These are phyloP conservation scores for Montipora sp. DNA, from an alignment of 64 coral and sea anemone species.

Conservation along the genomic window DNA sequence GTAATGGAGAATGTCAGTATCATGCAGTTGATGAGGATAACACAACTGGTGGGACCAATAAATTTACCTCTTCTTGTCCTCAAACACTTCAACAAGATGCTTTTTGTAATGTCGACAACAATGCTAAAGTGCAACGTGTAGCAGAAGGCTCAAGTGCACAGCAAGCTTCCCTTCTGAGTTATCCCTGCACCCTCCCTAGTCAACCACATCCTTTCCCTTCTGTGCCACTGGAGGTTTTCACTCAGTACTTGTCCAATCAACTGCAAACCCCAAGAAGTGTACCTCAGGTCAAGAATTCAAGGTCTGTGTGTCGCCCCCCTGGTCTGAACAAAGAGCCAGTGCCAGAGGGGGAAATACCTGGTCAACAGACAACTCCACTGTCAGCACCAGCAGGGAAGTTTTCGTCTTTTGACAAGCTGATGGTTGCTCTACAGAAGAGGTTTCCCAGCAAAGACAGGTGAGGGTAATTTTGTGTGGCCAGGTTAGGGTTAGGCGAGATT, in stretches of 20 bases:
- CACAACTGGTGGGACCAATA: neutral
- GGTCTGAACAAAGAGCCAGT: slow-evolving; percentile 24
- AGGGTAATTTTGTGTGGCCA: neutral
- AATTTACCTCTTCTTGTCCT: too few relatives aligned
- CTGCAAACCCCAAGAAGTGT: neutral
- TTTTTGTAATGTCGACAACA: neutral
- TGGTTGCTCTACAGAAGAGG: slow-evolving; percentile 11
- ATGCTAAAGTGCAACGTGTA: neutral
- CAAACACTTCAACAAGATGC: neutral
- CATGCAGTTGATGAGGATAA: neutral
- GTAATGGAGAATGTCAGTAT: neutral
- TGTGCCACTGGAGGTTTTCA: neutral
- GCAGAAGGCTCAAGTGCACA: neutral
- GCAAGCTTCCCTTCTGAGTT: neutral
- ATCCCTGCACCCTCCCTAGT: neutral
- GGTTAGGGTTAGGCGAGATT: too few relatives aligned
- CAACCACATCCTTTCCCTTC: neutral
- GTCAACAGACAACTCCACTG: neutral
- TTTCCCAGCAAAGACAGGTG: slow-evolving; percentile 32
- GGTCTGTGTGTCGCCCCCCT: neutral
- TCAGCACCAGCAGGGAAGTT: neutral
- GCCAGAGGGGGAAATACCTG: neutral
- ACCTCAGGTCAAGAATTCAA: neutral
- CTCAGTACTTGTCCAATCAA: neutral
- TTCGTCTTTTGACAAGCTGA: slow-evolving; percentile 29